Base-by-base conservation (phyloP, 2,888 invertebrate genomes). In the Pyrrhosoma nymphula region DNA sequence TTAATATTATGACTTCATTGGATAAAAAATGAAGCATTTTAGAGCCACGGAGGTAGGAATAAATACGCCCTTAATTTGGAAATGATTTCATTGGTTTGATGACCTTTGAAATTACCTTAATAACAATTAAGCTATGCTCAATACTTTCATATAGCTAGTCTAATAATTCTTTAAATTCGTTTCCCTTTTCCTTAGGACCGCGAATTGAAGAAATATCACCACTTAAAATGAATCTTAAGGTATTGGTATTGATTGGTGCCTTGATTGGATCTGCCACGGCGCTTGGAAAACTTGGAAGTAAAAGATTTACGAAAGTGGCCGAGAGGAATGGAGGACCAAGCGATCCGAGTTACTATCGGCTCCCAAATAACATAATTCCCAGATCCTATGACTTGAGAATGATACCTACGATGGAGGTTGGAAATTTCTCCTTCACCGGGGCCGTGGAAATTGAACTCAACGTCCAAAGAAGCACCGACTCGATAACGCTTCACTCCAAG, bases 351-450 rank as follows among this genome's bases (percentile, higher is more conserved):
- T 26, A 55, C 55, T 89, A 23, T 26, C 47, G 89, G 0, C 89
- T 89, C 26, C 89, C 89, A 0, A 55, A 47, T 26, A 39, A 56
- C 2, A 56, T 89, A 26, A 55, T 56, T 12, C 89, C 89, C 26
- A 56, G 8, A 35, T 0, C 3, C n/a, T 89, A 89, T n/a, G n/a
- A 89, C 3, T 1, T 89, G 3, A 47, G 16, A 56, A 89, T 89
- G 0, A 47, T 89, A 55, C 89, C 89, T 56, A n/a, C n/a, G 6
- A 47, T 89, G 12, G 89, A 89, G n/a, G 89, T 56, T 14, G 89
- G 89, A 56, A 89, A 89, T 16, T 89, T 89, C n/a, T n/a, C 89
- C 18, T 89, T 89, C 89, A 89, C 23, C n/a, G 89, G 89, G 26
- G n/a, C 10, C 23, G 89, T 89, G 10, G 14, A 3, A 16, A 89